Evolutionary conservation across 2,797 vertebrate genomes (phyloP).

Genomic region (Schizopygopsis pylzovi): DNA sequence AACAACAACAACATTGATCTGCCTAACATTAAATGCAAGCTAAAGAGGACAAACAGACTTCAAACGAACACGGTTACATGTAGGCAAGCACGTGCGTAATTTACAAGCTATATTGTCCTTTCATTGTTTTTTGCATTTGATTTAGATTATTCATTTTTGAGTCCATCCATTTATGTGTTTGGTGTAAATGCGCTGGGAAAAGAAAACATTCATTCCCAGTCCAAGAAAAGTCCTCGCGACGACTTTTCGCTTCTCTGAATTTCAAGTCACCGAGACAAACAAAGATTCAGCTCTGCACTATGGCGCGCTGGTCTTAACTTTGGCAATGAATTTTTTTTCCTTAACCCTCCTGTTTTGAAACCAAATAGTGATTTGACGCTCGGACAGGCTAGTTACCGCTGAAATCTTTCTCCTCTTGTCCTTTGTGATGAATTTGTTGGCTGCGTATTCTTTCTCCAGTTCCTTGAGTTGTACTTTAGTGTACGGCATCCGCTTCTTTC

Average conservation of each 20-base stretch:
- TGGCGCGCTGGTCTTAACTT: slow-evolving; percentile 79
- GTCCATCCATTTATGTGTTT: slow-evolving; percentile 39
- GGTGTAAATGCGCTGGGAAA: slow-evolving; percentile 48
- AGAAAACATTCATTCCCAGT: slow-evolving; percentile 41
- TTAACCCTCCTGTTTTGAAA: slow-evolving; percentile 86
- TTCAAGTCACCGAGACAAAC: slow-evolving; percentile 52
- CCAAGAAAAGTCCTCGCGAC: slow-evolving; percentile 30
- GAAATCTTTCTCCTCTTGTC: slow-evolving; percentile 87
- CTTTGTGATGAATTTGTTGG: slow-evolving; percentile 87
- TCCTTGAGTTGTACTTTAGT: slow-evolving; percentile 85
- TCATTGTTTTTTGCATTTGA: slow-evolving; percentile 56
- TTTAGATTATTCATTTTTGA: slow-evolving; percentile 8
- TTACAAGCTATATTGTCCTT: slow-evolving; percentile 65
- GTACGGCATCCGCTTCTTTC: slow-evolving; percentile 85
- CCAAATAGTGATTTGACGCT: slow-evolving; percentile 86
- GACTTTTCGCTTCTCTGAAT: slow-evolving; percentile 40
- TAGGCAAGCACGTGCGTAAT: slow-evolving; percentile 69
- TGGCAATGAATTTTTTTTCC: slow-evolving; percentile 84
- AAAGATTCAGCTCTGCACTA: slow-evolving; percentile 56
- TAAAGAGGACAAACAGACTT: slow-evolving; percentile 59
- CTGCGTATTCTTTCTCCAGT: slow-evolving; percentile 83
- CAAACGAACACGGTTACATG: slow-evolving; percentile 63
- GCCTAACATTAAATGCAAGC: slow-evolving; percentile 61
- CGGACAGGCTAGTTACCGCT: slow-evolving; percentile 80
- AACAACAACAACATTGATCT: slow-evolving; percentile 65